Conservation (phyloP, 2,113 vertebrate species). For the Neogobius melanostomus region DNA sequence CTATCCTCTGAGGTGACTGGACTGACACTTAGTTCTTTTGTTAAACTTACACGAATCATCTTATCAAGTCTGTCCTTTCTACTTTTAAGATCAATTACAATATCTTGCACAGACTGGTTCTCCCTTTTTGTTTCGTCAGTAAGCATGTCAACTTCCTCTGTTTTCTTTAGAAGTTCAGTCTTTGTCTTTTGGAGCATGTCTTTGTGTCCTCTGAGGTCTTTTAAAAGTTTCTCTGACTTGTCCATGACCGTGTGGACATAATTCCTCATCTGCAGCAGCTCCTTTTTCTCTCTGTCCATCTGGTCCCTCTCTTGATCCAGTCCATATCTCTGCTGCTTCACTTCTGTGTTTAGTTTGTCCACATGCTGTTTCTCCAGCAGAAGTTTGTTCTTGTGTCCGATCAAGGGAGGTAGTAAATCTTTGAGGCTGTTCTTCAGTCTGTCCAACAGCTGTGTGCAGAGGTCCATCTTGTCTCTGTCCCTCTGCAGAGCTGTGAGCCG, state of each 20-base stretch:
- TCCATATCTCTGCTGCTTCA: not conserved
- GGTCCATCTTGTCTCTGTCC: not conserved
- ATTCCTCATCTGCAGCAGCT: not conserved
- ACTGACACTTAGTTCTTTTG: not conserved
- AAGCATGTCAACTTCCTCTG: not conserved
- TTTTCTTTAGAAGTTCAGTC: not conserved
- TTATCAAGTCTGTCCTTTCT: not conserved
- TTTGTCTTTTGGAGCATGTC: not conserved
- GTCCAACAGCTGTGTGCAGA: not conserved
- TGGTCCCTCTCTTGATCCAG: constrained; percentile 2
- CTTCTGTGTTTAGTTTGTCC: constrained; percentile 1
- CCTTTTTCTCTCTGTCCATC: constrained; percentile 1
- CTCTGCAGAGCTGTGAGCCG: not conserved
- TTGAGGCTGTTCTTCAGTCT: not conserved
- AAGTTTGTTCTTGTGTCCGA: not conserved
- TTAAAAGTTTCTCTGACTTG: not conserved
- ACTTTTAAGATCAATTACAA: not conserved
- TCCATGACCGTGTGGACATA: not conserved
- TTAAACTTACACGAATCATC: not conserved
- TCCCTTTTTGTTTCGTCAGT: not conserved
- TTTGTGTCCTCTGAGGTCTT: not conserved
- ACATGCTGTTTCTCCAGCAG: not conserved
- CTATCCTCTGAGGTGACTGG: not conserved
- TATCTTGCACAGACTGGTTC: not conserved
- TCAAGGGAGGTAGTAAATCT: not conserved